phyloP scores from a whole-genome alignment of 2,797 vertebrate species.

The Tenualosa ilisha region DNA sequence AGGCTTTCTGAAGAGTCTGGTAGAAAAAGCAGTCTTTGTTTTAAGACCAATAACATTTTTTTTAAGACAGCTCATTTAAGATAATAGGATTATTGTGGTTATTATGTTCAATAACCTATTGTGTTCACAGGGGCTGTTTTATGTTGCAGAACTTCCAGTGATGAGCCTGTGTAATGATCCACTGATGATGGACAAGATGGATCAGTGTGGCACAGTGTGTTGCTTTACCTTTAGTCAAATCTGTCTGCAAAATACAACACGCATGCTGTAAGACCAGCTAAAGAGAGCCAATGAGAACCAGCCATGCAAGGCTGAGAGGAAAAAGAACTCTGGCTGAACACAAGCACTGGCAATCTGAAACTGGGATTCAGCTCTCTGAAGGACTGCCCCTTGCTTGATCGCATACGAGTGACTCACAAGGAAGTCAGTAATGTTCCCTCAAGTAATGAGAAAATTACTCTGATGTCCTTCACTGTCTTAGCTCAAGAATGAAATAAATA shows the following conservation, averaged over 20 bases:
- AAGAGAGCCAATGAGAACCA: neutral
- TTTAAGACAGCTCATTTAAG: neutral
- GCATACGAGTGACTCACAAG: neutral
- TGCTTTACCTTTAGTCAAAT: neutral
- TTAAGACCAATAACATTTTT: neutral
- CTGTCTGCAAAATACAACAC: neutral
- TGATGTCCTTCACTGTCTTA: too few species aligned
- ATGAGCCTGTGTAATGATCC: neutral
- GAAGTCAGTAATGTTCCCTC: neutral
- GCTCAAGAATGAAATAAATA: too few species aligned
- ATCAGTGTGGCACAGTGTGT: neutral
- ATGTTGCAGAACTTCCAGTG: neutral
- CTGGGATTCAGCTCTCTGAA: neutral
- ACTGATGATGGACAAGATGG: neutral
- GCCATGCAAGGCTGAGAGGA: neutral
- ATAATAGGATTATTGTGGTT: neutral
- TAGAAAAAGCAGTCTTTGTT: neutral
- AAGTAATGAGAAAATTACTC: neutral
- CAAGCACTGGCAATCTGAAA: neutral
- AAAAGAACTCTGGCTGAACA: neutral
- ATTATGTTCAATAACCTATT: neutral
- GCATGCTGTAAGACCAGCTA: neutral
- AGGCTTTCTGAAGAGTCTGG: neutral
- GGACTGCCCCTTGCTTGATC: neutral
- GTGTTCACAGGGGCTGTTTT: neutral